phyloP scores from a whole-genome alignment of 2,113 vertebrate genomes.

The Scortum barcoo region DNA sequence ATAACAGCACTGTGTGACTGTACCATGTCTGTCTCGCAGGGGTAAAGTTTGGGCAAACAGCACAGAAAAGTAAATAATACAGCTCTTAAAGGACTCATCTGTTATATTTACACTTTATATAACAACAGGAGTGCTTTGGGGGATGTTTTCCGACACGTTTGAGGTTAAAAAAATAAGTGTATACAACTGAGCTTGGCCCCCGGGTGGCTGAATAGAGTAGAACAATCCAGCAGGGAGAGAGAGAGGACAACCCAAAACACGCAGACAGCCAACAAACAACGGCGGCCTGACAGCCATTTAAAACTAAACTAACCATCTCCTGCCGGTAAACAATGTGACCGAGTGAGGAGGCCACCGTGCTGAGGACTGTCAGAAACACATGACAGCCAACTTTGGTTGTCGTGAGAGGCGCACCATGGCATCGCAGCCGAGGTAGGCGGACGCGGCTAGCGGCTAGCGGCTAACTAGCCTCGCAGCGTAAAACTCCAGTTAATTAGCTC shows the following conservation, averaged over 20 bases:
- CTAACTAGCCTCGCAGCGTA: conserved; percentile 37
- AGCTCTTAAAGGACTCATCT: rapidly evolving
- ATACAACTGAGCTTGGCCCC: conserved; percentile 61
- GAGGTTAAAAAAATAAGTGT: not conserved
- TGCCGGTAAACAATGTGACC: conserved; percentile 74
- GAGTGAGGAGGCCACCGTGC: conserved; percentile 26
- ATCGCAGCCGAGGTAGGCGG: conserved; percentile 82
- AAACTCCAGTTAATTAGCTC: conserved; percentile 7
- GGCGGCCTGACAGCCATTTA: conserved; percentile 48
- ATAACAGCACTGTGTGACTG: conserved; percentile 50
- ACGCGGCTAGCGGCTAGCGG: conserved; percentile 62
- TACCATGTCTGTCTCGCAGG: conserved; percentile 74
- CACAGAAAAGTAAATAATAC: not conserved
- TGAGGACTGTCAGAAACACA: conserved; percentile 67
- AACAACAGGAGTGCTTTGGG: not conserved
- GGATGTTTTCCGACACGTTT: not conserved
- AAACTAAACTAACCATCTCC: conserved; percentile 3
- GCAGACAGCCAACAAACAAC: conserved; percentile 63
- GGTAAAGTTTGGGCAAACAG: conserved; percentile 64
- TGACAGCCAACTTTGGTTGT: conserved; percentile 77
- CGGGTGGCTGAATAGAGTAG: conserved; percentile 64
- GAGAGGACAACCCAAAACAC: conserved; percentile 54
- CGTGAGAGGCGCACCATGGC: conserved; percentile 81
- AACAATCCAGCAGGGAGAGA: conserved; percentile 65
- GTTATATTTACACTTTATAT: not conserved